Conservation (phyloP, 2,797 vertebrate species). For the Eospalax fontanierii region DNA sequence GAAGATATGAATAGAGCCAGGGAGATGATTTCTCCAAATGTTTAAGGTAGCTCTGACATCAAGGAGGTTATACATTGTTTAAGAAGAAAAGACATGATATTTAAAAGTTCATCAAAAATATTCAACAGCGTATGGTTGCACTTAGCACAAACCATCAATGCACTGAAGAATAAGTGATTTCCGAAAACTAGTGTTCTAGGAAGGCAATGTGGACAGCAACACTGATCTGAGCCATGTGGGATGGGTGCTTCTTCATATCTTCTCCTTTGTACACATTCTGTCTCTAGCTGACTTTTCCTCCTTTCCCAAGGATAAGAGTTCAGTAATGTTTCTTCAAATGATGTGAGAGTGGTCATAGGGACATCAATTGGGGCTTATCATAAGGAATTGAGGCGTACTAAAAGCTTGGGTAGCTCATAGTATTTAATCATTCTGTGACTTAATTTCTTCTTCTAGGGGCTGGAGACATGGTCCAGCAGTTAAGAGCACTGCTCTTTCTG, state of each 20-base stretch:
- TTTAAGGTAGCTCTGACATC: neutral
- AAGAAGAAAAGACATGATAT: neutral
- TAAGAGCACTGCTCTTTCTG: too few species aligned
- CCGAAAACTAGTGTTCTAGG: neutral
- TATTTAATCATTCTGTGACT: conserved; percentile 6
- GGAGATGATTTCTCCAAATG: conserved; percentile 21
- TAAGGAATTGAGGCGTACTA: neutral
- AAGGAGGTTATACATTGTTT: neutral
- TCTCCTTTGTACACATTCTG: neutral
- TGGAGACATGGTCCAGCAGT: too few species aligned
- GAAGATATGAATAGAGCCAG: neutral
- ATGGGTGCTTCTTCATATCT: neutral
- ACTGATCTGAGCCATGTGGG: neutral
- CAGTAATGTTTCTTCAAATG: neutral
- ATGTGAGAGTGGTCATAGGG: neutral
- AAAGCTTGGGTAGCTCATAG: neutral
- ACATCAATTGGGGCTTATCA: neutral
- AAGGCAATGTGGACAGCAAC: neutral
- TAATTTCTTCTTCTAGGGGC: too few species aligned
- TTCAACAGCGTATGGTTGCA: neutral
- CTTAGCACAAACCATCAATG: neutral
- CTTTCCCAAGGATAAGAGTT: neutral
- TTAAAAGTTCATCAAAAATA: neutral
- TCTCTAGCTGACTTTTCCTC: neutral
- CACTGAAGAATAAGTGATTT: neutral